These are phyloP conservation scores for Oxygymnocypris stewartii DNA, from an alignment of 2,113 vertebrate species.

Conservation along the genomic window DNA sequence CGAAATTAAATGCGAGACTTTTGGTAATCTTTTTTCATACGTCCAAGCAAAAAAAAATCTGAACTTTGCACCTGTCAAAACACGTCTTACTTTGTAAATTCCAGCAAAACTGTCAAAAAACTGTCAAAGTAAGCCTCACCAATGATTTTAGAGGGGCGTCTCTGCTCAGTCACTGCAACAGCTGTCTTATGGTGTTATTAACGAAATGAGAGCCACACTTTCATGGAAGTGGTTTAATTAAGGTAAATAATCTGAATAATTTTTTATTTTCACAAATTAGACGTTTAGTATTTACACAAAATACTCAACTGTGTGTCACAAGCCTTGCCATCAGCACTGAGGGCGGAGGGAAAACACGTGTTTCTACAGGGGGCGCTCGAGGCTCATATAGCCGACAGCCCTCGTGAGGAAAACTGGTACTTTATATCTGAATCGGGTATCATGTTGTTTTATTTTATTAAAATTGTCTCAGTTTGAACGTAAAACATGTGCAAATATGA, in stretches of 20 bases:
- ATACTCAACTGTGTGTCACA: background rate
- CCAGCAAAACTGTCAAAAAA: background rate
- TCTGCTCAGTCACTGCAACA: background rate
- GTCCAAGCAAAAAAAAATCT: background rate
- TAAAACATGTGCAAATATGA: no score
- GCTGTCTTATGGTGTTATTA: background rate
- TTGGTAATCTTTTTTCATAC: background rate
- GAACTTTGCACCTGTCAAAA: background rate
- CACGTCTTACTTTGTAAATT: background rate
- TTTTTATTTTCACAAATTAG: background rate
- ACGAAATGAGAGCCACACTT: background rate
- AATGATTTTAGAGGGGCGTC: constrained; percentile 29
- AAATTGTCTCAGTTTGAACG: no score
- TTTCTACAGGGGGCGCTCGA: constrained; percentile 1
- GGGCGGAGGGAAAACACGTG: background rate
- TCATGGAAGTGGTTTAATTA: background rate
- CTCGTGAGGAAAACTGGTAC: background rate
- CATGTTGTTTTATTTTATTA: no score
- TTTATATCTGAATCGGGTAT: background rate
- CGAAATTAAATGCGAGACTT: background rate
- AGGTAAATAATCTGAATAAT: background rate
- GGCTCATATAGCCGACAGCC: background rate
- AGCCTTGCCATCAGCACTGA: no score
- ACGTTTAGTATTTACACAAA: background rate
- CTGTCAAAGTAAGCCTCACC: constrained; percentile 3